Evolutionary conservation across 2,113 vertebrate genomes (phyloP).

Genomic region (Poicephalus gulielmi): DNA sequence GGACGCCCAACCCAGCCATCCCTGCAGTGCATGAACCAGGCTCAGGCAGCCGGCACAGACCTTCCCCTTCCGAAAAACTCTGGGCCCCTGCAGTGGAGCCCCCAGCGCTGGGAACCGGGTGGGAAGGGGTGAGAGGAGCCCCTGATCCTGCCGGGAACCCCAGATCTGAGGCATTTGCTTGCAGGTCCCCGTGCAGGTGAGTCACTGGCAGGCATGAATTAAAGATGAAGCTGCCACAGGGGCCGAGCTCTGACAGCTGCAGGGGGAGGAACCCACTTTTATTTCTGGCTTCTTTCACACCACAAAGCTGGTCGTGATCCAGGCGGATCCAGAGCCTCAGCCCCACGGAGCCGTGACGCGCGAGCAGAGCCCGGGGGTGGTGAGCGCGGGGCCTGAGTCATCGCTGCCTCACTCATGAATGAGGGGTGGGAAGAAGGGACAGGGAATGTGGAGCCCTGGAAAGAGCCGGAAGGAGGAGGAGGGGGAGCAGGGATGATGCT

Average conservation of each 20-base stretch:
- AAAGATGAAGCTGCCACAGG: slow-evolving; percentile 40
- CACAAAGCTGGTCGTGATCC: slow-evolving; percentile 56
- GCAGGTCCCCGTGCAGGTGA: slow-evolving; percentile 28
- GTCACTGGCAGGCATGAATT: slow-evolving; percentile 55
- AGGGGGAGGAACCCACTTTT: slow-evolving; percentile 16
- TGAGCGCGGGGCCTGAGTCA: slow-evolving; percentile 53
- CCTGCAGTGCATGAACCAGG: accelerated
- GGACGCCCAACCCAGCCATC: accelerated
- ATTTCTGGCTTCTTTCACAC: slow-evolving; percentile 58
- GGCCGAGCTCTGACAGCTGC: slow-evolving; percentile 44
- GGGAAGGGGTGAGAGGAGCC: not conserved
- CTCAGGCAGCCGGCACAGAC: accelerated
- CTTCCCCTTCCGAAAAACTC: not conserved
- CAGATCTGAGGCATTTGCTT: not conserved
- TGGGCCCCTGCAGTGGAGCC: accelerated
- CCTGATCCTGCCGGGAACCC: not conserved
- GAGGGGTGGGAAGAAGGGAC: slow-evolving; percentile 16
- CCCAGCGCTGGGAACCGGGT: accelerated
- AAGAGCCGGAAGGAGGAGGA: not conserved
- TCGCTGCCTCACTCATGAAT: slow-evolving; percentile 37
- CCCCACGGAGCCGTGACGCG: slow-evolving; percentile 34
- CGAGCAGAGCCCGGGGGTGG: slow-evolving; percentile 53
- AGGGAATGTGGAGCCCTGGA: not conserved
- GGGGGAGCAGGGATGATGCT: not conserved
- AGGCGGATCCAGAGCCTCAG: slow-evolving; percentile 39